Conservation (phyloP, 1,140 invertebrate species). For the Gyrodactylus bullatarudis region DNA sequence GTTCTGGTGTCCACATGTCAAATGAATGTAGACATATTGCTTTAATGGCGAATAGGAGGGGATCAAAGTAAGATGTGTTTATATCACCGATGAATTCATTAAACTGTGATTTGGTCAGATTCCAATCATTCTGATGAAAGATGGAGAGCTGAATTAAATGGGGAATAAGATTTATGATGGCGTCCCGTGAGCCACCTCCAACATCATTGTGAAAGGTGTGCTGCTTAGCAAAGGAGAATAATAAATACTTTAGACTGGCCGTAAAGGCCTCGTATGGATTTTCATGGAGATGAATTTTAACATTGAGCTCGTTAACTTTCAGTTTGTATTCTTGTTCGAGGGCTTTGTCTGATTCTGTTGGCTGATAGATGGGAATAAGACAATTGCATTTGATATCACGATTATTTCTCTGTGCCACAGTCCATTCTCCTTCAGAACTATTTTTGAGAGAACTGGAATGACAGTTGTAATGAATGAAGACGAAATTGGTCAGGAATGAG, state of each 20-base stretch:
- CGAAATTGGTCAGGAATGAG: conserved; percentile 74
- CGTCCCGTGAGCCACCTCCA: background rate
- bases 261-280: background rate
- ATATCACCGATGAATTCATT: background rate
- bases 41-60: too few relatives aligned
- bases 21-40: too few relatives aligned
- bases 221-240: background rate
- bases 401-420: conserved; percentile 35
- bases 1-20: background rate
- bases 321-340: background rate
- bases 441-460: conserved; percentile 22
- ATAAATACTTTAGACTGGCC: background rate
- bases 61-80: too few relatives aligned
- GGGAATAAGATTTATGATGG: background rate
- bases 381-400: conserved; percentile 88
- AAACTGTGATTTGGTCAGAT: background rate
- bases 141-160: background rate
- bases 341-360: conserved; percentile 15
- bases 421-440: background rate
- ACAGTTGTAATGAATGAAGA: conserved; percentile 84
- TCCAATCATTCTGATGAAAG: background rate
- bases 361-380: conserved; percentile 67
- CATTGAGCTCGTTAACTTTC: background rate
- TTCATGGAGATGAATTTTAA: background rate
- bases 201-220: background rate